phyloP scores from a whole-genome alignment of 1,140 invertebrate genomes.

The Trachymyrmex cornetzi region DNA sequence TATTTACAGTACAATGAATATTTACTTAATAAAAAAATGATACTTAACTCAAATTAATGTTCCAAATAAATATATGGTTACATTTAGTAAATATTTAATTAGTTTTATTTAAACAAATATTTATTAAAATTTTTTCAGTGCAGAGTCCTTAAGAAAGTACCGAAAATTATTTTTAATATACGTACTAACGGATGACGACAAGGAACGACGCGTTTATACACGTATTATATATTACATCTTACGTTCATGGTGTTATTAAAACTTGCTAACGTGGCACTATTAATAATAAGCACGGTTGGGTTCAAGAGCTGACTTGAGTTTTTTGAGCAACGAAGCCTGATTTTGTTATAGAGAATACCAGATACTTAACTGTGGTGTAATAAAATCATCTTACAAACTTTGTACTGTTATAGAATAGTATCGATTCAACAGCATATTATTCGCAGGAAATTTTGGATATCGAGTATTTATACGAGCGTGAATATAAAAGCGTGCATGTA shows the following conservation, averaged over 20 bases:
- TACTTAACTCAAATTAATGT: no score
- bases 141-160: neutral
- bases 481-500: neutral
- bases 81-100: no score
- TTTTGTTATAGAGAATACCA: slow-evolving; percentile 54
- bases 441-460: slow-evolving; percentile 34
- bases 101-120: no score
- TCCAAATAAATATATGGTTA: no score
- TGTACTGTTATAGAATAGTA: slow-evolving; percentile 28
- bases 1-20: no score
- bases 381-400: slow-evolving; percentile 52
- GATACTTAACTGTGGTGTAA: slow-evolving; percentile 9
- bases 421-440: slow-evolving; percentile 10
- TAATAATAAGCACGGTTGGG: slow-evolving; percentile 47
- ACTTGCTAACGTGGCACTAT: slow-evolving; percentile 53
- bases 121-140: no score
- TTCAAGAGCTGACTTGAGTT: slow-evolving; percentile 43
- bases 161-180: slow-evolving; percentile 22
- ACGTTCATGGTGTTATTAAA: slow-evolving; percentile 39
- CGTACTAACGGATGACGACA: neutral
- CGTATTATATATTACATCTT: neutral
- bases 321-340: slow-evolving; percentile 33
- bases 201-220: slow-evolving; percentile 26
- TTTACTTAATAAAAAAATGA: no score
- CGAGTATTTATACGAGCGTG: neutral